A percentile compares a stretch with the other conserved stretches of the same genome.
These are phyloP conservation scores for Karalla daura DNA, from an alignment of 2,797 vertebrate genomes.

Conservation along the genomic window DNA sequence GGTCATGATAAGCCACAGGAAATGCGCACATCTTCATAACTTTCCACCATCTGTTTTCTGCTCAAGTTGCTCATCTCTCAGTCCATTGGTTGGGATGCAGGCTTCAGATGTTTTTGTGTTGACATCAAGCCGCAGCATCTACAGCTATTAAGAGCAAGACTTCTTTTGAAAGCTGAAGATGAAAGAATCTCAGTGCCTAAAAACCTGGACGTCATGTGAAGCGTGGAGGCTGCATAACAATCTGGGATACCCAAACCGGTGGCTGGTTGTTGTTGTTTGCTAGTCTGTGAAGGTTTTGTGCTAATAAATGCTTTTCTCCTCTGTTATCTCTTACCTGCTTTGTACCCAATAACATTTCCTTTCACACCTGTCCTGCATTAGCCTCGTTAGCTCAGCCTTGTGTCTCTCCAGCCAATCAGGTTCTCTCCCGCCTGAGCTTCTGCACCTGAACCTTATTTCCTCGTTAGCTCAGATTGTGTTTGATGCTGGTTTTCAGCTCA, in stretches of 20 bases:
- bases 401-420: too few relatives aligned
- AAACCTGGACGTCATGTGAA: conserved; percentile 6
- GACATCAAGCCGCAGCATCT: not conserved
- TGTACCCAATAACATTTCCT: too few relatives aligned
- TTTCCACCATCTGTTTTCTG: conserved; percentile 27
- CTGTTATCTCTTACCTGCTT: too few relatives aligned
- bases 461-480: too few relatives aligned
- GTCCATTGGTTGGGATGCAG: not conserved
- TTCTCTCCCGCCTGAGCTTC: too few relatives aligned
- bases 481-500: too few relatives aligned
- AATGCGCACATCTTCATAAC: conserved; percentile 9
- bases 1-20: conserved; percentile 29
- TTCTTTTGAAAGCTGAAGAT: conserved; percentile 11
- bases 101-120: conserved; percentile 10
- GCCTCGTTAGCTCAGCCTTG: too few relatives aligned
- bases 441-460: too few relatives aligned
- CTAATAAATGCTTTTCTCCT: too few relatives aligned
- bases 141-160: not conserved
- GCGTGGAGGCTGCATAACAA: conserved; percentile 18
- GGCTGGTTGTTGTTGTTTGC: conserved; percentile 32
- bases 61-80: conserved; percentile 5
- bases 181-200: not conserved
- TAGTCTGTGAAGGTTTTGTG: conserved; percentile 10
- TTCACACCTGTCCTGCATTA: too few relatives aligned
- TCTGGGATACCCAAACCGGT: conserved; percentile 5